Conservation (phyloP, 2,888 invertebrate species). For the Tenthredo amoena region DNA sequence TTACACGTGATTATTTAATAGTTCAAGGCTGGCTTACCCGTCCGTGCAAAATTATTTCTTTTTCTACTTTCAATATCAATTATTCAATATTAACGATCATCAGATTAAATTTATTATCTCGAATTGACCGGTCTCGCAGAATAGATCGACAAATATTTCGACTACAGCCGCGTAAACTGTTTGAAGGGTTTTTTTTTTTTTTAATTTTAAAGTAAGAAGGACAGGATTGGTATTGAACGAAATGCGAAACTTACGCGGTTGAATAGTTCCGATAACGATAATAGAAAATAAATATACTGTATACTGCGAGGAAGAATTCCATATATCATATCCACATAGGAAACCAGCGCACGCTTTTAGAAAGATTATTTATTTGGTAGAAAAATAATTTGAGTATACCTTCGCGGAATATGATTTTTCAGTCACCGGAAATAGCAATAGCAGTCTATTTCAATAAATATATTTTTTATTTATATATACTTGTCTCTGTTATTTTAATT, state of each 20-base stretch:
- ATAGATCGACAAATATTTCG: neutral
- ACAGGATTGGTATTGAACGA: neutral
- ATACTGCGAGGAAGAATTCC: neutral
- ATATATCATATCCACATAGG: neutral
- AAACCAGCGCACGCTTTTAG: neutral
- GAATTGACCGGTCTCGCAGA: neutral
- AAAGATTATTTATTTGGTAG: conserved; percentile 41
- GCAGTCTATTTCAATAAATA: conserved; percentile 32
- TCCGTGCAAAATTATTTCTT: neutral
- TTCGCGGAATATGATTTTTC: neutral
- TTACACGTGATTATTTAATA: neutral
- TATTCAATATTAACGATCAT: neutral
- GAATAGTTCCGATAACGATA: neutral
- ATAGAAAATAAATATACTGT: neutral
- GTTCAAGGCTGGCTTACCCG: neutral
- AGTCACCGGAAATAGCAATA: conserved; percentile 13
- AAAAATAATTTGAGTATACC: neutral
- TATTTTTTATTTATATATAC: conserved; percentile 54
- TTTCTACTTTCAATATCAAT: neutral
- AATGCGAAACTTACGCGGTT: neutral
- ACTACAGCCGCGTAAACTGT: neutral
- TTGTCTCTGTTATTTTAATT: conserved; percentile 70
- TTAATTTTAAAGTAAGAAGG: neutral
- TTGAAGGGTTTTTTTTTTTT: neutral
- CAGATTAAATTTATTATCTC: neutral